phyloP scores from a whole-genome alignment of 2,113 vertebrate genomes.

The Esox niger region DNA sequence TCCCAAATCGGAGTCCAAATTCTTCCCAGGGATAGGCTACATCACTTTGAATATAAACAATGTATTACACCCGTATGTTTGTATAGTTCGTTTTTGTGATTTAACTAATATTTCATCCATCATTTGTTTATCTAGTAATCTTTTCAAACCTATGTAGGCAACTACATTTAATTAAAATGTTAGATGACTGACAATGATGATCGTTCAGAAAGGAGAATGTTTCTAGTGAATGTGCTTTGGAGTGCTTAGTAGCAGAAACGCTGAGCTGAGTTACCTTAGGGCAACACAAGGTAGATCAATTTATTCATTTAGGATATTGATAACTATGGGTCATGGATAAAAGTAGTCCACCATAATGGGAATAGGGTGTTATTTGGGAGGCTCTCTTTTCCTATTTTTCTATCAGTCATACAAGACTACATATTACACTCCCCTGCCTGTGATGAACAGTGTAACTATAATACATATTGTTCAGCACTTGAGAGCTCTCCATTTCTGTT shows the following conservation, averaged over 20 bases:
- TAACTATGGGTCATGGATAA: too few species aligned
- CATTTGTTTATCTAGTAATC: not conserved
- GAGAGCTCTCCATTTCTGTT: constrained; percentile 22
- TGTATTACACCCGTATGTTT: not conserved
- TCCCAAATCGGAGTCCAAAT: not conserved
- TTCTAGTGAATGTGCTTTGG: constrained; percentile 42
- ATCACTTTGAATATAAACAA: not conserved
- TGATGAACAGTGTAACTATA: not conserved
- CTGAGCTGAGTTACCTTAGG: too few species aligned
- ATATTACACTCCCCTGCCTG: not conserved
- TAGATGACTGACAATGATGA: constrained; percentile 44
- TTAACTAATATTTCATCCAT: not conserved
- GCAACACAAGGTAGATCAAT: too few species aligned
- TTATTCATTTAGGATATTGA: too few species aligned
- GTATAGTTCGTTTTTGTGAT: not conserved
- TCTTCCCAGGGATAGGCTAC: not conserved
- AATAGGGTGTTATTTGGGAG: too few species aligned
- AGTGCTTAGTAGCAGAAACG: constrained; percentile 6
- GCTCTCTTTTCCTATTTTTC: not conserved
- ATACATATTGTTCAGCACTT: constrained; percentile 18
- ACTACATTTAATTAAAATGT: not conserved
- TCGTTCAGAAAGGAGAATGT: constrained; percentile 28
- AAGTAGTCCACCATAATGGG: too few species aligned
- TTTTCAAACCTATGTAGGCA: constrained; percentile 2
- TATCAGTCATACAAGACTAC: constrained; percentile 3